These are phyloP conservation scores for Cheumatopsyche charites DNA, from an alignment of 1,140 invertebrate genomes.

Conservation along the genomic window DNA sequence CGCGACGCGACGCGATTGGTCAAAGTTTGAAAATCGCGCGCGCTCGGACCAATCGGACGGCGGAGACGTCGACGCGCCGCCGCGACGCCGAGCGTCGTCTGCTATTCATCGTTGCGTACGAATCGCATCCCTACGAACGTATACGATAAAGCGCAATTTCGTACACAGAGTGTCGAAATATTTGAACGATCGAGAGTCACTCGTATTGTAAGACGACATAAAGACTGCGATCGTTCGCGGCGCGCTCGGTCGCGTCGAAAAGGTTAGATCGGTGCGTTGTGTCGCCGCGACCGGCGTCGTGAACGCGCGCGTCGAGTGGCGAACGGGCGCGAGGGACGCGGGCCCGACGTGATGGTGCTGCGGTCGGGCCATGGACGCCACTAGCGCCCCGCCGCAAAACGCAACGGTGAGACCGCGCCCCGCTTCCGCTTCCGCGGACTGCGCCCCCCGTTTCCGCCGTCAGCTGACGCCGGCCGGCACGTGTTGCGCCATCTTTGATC, in stretches of 20 bases:
- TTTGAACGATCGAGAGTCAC: not conserved
- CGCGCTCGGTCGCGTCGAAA: not conserved
- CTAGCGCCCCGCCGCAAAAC: not conserved
- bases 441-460: not conserved
- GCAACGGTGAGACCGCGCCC: not conserved
- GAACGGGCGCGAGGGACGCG: not conserved
- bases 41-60: no score
- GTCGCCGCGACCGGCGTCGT: conserved; percentile 3
- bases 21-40: no score
- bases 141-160: no score
- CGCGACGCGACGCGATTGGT: no score
- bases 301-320: not conserved
- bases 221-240: no score
- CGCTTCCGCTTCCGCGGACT: not conserved
- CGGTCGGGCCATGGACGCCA: conserved; percentile 27
- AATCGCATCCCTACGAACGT: no score
- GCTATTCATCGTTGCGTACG: no score
- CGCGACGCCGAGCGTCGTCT: no score
- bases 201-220: no score
- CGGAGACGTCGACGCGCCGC: no score
- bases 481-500: conserved; percentile 14
- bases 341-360: conserved; percentile 31
- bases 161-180: no score
- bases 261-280: not conserved
- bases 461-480: not conserved